These are phyloP conservation scores for Xanthia togata DNA, from an alignment of 2,888 invertebrate genomes.

Conservation along the genomic window DNA sequence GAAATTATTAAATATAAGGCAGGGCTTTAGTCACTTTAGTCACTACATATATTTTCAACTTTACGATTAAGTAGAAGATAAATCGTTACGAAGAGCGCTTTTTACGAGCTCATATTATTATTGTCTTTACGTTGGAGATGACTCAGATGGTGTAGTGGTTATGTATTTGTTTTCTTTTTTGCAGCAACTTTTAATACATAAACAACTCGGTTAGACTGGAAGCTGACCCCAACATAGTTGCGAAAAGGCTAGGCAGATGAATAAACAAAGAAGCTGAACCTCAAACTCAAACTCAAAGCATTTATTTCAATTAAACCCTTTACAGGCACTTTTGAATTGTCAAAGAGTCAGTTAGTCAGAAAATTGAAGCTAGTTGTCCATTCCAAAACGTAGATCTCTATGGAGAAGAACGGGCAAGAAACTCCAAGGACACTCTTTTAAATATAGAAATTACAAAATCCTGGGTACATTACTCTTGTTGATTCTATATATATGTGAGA, in stretches of 20 bases:
- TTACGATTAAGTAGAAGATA: neutral
- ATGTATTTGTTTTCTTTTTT: neutral
- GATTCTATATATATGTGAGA: too few relatives aligned
- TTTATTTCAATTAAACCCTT: too few relatives aligned
- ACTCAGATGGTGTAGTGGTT: neutral
- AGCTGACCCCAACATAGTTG: neutral
- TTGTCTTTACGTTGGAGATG: neutral
- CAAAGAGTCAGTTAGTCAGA: too few relatives aligned
- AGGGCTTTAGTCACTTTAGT: conserved; percentile 24
- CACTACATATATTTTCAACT: conserved; percentile 21
- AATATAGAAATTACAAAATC: too few relatives aligned
- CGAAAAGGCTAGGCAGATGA: neutral
- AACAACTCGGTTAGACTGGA: neutral
- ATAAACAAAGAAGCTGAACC: neutral
- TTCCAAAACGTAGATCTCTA: too few relatives aligned
- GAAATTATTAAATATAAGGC: conserved; percentile 18
- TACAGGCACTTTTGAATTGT: too few relatives aligned
- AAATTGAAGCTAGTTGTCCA: too few relatives aligned
- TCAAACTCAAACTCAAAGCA: too few relatives aligned
- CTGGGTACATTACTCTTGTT: too few relatives aligned
- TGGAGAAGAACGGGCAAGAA: too few relatives aligned
- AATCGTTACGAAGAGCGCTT: neutral
- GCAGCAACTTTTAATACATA: neutral
- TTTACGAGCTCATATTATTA: neutral
- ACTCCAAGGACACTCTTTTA: too few relatives aligned